These are phyloP conservation scores for Nymphalis polychloros DNA, from an alignment of 2,888 invertebrate species.

Conservation along the genomic window DNA sequence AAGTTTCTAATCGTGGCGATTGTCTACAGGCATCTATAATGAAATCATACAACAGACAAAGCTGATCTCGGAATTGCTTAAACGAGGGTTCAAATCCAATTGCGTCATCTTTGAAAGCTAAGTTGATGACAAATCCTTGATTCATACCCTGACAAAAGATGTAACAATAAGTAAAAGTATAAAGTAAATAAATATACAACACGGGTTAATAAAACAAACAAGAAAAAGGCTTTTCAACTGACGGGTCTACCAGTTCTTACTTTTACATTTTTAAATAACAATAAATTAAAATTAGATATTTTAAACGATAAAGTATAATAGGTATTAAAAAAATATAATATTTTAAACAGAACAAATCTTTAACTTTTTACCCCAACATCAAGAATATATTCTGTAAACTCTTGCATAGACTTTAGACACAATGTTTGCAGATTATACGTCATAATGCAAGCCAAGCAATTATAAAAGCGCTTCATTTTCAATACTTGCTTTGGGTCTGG, in stretches of 20 bases:
- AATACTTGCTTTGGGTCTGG: conserved; percentile 85
- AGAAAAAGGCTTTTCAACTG: no score
- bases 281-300: no score
- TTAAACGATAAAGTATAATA: neutral
- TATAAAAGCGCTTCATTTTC: conserved; percentile 89
- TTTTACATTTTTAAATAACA: no score
- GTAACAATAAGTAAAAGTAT: conserved; percentile 2
- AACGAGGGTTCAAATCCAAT: conserved; percentile 89
- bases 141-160: conserved; percentile 80
- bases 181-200: no score
- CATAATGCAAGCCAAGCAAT: conserved; percentile 93
- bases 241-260: no score
- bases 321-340: neutral
- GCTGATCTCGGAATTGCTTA: conserved; percentile 86
- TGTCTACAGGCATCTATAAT: conserved; percentile 87
- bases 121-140: conserved; percentile 85
- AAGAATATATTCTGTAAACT: conserved; percentile 88
- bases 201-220: no score
- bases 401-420: conserved; percentile 89
- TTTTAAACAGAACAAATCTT: neutral
- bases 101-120: conserved; percentile 81
- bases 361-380: conserved; percentile 84
- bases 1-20: conserved; percentile 90
- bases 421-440: conserved; percentile 92
- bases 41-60: conserved; percentile 87